Evolutionary conservation across 2,113 vertebrate genomes (phyloP).

Genomic region (Noturus placidus): DNA sequence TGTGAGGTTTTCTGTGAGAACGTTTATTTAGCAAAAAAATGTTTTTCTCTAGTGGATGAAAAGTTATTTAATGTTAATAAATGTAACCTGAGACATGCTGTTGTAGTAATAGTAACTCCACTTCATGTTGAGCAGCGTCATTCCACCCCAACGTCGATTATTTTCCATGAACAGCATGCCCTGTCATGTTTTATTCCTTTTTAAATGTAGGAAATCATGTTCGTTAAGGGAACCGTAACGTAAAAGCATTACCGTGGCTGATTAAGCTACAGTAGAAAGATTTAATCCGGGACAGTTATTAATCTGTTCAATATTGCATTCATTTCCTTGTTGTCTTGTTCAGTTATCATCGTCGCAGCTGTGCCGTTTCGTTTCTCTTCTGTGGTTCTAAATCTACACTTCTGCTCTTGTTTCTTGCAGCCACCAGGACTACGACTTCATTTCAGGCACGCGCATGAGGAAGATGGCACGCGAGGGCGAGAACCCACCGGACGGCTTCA

Average conservation of each 20-base stretch:
- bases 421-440: slow-evolving; percentile 95
- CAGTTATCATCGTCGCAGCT: background rate
- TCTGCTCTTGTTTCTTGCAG: slow-evolving; percentile 64
- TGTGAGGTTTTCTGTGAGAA: too few species aligned
- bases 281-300: background rate
- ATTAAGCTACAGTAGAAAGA: background rate
- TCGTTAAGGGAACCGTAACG: background rate
- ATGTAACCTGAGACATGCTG: background rate
- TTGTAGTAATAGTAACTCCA: background rate
- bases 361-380: background rate
- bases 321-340: background rate
- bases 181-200: background rate
- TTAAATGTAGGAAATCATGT: background rate
- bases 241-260: background rate
- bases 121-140: background rate
- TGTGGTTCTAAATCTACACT: background rate
- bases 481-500: slow-evolving; percentile 94
- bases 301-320: background rate
- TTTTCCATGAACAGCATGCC: background rate
- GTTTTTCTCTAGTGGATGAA: too few species aligned
- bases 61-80: too few species aligned
- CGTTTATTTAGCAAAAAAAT: too few species aligned
- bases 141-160: background rate
- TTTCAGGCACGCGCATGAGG: slow-evolving; percentile 97
- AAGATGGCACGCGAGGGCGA: slow-evolving; percentile 90